Conservation (phyloP, 37 sponge, comb jelly and placozoan species). For the Eunapius fragilis region DNA sequence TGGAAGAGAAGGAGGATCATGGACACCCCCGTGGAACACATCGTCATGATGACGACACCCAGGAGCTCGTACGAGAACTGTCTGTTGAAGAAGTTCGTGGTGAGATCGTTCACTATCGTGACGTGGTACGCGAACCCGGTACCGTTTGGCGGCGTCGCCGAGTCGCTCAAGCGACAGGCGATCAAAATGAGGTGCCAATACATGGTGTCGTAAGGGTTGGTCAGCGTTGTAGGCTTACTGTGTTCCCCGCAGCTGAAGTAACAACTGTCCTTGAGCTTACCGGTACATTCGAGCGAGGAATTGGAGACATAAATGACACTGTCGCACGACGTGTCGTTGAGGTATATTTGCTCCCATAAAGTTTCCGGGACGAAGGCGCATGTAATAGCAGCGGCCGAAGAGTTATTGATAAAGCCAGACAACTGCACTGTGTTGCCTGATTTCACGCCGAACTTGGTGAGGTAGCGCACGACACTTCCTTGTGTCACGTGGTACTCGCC, state of each 20-base stretch:
- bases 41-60: constrained; percentile 32
- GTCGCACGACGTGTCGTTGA: neutral
- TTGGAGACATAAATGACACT: neutral
- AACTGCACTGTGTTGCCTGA: neutral
- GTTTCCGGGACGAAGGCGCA: neutral
- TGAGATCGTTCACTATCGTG: constrained; percentile 35
- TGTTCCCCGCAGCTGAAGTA: neutral
- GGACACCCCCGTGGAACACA: constrained; percentile 40
- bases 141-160: neutral
- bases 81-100: constrained; percentile 17
- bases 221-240: neutral
- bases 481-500: neutral
- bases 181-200: constrained; percentile 45
- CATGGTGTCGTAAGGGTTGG: constrained; percentile 11
- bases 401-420: neutral
- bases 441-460: neutral
- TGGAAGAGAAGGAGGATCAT: constrained; percentile 30
- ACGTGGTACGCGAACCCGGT: neutral
- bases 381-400: neutral
- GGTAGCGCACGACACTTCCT: neutral
- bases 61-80: constrained; percentile 61
- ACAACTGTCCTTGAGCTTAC: neutral
- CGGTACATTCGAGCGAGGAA: neutral
- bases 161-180: constrained; percentile 4
- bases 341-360: neutral